These are phyloP conservation scores for Chascanopsetta lugubris DNA, from an alignment of 2,113 vertebrate genomes.

Conservation along the genomic window DNA sequence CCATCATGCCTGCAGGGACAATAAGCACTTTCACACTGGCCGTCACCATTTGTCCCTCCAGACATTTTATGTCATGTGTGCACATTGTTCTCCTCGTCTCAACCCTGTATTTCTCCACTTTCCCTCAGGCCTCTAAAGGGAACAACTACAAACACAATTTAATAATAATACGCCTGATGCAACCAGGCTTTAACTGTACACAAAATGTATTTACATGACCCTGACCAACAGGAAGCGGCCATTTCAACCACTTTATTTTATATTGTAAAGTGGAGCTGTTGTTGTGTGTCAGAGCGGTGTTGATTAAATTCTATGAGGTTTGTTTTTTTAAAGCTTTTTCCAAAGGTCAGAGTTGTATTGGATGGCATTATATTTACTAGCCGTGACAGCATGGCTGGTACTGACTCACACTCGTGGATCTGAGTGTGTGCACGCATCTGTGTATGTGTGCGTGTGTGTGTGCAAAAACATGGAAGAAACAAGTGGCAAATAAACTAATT, in stretches of 20 bases:
- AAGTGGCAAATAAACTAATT: no score
- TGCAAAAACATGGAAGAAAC: no score
- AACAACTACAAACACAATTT: conserved; percentile 17
- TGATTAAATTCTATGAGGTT: conserved; percentile 12
- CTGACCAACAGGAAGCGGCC: neutral
- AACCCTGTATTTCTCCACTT: conserved; percentile 32
- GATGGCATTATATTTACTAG: neutral
- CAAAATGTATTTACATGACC: conserved; percentile 14
- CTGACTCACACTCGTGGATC: neutral
- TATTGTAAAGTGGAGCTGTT: conserved; percentile 5
- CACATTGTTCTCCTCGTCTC: conserved; percentile 51
- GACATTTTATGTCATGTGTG: conserved; percentile 55
- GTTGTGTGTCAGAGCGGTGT: conserved; percentile 4
- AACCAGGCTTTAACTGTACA: neutral
- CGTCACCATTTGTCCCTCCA: conserved; percentile 47
- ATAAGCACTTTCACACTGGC: conserved; percentile 39
- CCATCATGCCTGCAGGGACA: conserved; percentile 40
- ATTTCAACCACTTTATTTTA: neutral
- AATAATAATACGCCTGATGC: conserved; percentile 9
- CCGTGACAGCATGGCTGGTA: neutral
- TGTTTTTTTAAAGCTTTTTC: neutral
- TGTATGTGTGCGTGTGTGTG: neutral
- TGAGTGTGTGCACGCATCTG: neutral
- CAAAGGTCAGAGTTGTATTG: neutral
- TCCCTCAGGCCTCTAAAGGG: conserved; percentile 22